These are phyloP conservation scores for Cryptotermes secundus DNA, from an alignment of 1,140 invertebrate species.

Conservation along the genomic window DNA sequence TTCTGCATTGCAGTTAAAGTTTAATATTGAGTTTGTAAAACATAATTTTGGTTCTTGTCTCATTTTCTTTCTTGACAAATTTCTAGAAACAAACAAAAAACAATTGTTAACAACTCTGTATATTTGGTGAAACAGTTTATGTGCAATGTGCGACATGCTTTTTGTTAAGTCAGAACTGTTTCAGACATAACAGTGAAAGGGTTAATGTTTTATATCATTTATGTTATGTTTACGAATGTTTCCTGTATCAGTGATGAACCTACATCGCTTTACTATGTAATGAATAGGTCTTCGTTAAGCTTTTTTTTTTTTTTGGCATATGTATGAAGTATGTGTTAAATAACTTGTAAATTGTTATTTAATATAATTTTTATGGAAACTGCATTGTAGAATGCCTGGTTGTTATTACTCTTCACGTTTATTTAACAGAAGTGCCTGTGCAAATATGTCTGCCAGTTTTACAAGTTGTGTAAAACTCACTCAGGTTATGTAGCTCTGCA, in stretches of 20 bases:
- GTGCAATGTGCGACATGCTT: no score
- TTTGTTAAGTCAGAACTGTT: no score
- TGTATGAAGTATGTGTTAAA: background rate
- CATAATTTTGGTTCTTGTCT: no score
- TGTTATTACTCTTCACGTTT: slow-evolving; percentile 8
- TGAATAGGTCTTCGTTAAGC: background rate
- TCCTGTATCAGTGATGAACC: background rate
- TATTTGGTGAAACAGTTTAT: no score
- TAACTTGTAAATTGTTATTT: slow-evolving; percentile 4
- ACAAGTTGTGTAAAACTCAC: background rate
- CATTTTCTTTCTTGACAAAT: no score
- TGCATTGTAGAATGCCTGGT: background rate
- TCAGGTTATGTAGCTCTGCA: background rate
- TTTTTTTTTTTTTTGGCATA: background rate
- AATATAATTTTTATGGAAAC: background rate
- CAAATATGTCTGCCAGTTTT: background rate
- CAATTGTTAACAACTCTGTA: no score
- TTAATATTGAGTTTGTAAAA: no score
- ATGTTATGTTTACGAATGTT: background rate
- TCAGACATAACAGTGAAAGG: no score
- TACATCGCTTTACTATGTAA: background rate
- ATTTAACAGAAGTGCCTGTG: slow-evolving; percentile 15
- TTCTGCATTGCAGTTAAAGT: no score
- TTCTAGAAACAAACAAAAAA: no score
- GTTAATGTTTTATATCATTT: background rate